Conservation (phyloP, 2,888 invertebrate species). For the Acanthosepion pharaonis region DNA sequence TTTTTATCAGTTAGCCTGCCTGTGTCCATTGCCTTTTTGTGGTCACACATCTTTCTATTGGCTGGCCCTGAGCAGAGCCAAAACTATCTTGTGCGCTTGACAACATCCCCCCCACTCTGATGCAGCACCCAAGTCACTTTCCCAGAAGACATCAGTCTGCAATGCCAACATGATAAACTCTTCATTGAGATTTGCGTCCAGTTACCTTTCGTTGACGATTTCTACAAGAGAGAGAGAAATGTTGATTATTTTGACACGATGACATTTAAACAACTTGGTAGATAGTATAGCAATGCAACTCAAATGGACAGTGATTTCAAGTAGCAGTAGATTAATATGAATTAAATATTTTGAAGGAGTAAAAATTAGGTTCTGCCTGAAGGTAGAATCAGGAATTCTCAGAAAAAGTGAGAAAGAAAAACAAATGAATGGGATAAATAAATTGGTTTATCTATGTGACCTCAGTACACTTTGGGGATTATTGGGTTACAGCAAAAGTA, state of each 20-base stretch:
- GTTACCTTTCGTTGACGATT: slow-evolving; percentile 68
- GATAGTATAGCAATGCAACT: no score
- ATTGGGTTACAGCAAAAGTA: no score
- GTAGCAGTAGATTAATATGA: no score
- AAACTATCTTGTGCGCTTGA: slow-evolving; percentile 44
- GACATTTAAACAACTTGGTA: no score
- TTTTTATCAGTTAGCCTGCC: background rate
- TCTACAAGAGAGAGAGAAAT: slow-evolving; percentile 56
- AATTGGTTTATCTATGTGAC: no score
- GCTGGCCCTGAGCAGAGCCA: background rate
- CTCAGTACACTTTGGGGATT: no score
- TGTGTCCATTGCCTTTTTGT: background rate
- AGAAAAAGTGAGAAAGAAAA: no score
- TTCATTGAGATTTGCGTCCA: slow-evolving; percentile 66
- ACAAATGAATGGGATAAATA: no score
- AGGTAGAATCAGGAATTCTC: no score
- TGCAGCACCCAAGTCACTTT: background rate
- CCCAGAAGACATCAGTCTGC: slow-evolving; percentile 16
- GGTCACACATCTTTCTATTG: background rate
- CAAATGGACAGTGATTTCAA: no score
- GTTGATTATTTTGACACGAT: background rate
- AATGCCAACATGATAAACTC: background rate
- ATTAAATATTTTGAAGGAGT: no score
- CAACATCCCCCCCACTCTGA: background rate
- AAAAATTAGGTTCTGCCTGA: no score